phyloP scores from a whole-genome alignment of 2,797 vertebrate genomes.

The Austrolebias charrua region DNA sequence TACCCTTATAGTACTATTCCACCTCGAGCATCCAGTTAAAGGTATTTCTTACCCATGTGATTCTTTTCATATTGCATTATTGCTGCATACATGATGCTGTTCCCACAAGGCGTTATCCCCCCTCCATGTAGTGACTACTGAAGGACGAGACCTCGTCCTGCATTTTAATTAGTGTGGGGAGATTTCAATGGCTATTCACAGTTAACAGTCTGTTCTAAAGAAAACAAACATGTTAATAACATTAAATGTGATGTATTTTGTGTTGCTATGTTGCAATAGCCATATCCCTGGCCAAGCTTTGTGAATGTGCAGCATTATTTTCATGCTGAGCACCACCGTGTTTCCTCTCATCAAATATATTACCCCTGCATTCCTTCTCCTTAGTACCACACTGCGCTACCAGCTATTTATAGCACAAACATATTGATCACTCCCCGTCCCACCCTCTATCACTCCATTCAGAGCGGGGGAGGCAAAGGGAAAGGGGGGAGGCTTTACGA shows the following conservation, averaged over 20 bases:
- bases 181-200: conserved; percentile 26
- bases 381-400: conserved; percentile 72
- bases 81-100: background rate
- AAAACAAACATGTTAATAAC: conserved; percentile 7
- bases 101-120: conserved; percentile 2
- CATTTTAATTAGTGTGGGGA: conserved; percentile 19
- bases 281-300: conserved; percentile 35
- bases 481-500: conserved; percentile 33
- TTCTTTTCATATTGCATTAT: background rate
- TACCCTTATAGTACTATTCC: background rate
- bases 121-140: background rate
- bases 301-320: conserved; percentile 60
- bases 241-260: conserved; percentile 5
- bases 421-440: conserved; percentile 81
- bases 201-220: conserved; percentile 7
- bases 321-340: conserved; percentile 55
- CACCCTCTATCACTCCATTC: conserved; percentile 72
- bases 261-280: conserved; percentile 28
- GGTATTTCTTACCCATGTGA: background rate
- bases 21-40: background rate
- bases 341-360: conserved; percentile 75
- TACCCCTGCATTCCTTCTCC: conserved; percentile 72
- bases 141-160: background rate
- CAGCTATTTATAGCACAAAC: conserved; percentile 82
- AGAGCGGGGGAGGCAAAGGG: conserved; percentile 30